Percentiles rank a stretch among this genome's conserved stretches.
Evolutionary conservation across 2,888 invertebrate species (phyloP).

Genomic region (Atherix ibis): DNA sequence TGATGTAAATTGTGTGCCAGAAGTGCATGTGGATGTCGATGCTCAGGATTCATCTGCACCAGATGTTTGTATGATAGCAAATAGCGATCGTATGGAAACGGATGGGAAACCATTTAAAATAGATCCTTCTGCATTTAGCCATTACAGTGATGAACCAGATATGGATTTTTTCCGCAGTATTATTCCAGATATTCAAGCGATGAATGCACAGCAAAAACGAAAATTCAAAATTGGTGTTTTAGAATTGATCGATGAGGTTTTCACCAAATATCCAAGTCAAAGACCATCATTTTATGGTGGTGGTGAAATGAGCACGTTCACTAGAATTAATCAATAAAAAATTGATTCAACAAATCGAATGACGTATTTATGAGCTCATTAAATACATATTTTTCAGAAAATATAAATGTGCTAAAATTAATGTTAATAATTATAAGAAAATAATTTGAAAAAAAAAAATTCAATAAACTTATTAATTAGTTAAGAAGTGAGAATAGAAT

Average conservation of each 20-base stretch:
- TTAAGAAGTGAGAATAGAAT: too few relatives aligned
- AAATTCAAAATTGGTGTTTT: constrained; percentile 38
- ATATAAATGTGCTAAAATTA: too few relatives aligned
- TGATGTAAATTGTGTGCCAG: constrained; percentile 15
- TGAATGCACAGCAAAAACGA: constrained; percentile 36
- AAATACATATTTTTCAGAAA: too few relatives aligned
- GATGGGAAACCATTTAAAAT: constrained; percentile 8
- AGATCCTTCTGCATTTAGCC: constrained; percentile 13
- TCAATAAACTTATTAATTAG: too few relatives aligned
- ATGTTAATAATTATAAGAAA: too few relatives aligned
- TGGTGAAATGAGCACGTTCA: neutral
- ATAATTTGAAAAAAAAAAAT: too few relatives aligned
- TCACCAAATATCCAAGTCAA: constrained; percentile 23
- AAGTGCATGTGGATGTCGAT: constrained; percentile 7
- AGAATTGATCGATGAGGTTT: constrained; percentile 34
- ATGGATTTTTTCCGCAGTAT: constrained; percentile 38
- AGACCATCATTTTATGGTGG: neutral
- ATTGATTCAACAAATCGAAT: too few relatives aligned
- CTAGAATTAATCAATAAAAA: too few relatives aligned
- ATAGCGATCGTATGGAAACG: constrained; percentile 5
- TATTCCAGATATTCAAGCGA: constrained; percentile 35
- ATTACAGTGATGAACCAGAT: constrained; percentile 12
- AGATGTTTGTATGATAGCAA: constrained; percentile 7
- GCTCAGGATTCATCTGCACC: constrained; percentile 6
- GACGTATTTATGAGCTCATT: too few relatives aligned